phyloP scores from a whole-genome alignment of 23 tunicate genomes.

The Diplosoma virens region DNA sequence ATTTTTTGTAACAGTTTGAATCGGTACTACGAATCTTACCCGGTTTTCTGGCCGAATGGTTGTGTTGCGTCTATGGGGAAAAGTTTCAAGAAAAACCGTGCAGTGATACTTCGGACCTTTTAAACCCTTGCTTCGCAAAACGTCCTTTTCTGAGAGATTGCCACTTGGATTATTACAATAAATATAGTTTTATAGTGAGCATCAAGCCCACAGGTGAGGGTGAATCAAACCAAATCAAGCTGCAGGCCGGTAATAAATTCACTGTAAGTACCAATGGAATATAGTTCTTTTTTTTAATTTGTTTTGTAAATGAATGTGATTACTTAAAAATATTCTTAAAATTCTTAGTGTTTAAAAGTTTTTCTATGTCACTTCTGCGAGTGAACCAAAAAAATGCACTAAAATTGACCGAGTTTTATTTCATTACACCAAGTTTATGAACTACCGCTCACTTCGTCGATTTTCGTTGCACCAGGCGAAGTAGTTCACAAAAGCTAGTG shows the following conservation, averaged over 20 bases:
- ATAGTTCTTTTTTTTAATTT: too few relatives aligned
- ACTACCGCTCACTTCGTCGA: too few relatives aligned
- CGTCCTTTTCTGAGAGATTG: conserved; percentile 47
- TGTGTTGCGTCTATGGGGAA: conserved; percentile 61
- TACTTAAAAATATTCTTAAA: too few relatives aligned
- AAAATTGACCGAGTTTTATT: too few relatives aligned
- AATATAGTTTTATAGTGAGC: conserved; percentile 32
- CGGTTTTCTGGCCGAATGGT: conserved; percentile 29
- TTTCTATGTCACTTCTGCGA: too few relatives aligned
- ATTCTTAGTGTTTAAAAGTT: too few relatives aligned
- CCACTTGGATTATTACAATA: conserved; percentile 57
- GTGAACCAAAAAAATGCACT: too few relatives aligned
- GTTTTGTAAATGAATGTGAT: too few relatives aligned
- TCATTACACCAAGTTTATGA: too few relatives aligned
- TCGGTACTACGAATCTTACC: conserved; percentile 44
- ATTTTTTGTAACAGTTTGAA: conserved; percentile 8
- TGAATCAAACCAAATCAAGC: neutral
- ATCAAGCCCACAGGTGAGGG: conserved; percentile 2
- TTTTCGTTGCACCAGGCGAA: too few relatives aligned
- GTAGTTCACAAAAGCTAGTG: too few relatives aligned
- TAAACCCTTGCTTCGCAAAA: too few relatives aligned
- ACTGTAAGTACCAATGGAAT: neutral
- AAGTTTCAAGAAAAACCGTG: neutral
- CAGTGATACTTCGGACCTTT: neutral
- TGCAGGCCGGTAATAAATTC: neutral